Evolutionary conservation across 2,888 invertebrate species (phyloP).

Genomic region (Thecocarcelia acutangulata): DNA sequence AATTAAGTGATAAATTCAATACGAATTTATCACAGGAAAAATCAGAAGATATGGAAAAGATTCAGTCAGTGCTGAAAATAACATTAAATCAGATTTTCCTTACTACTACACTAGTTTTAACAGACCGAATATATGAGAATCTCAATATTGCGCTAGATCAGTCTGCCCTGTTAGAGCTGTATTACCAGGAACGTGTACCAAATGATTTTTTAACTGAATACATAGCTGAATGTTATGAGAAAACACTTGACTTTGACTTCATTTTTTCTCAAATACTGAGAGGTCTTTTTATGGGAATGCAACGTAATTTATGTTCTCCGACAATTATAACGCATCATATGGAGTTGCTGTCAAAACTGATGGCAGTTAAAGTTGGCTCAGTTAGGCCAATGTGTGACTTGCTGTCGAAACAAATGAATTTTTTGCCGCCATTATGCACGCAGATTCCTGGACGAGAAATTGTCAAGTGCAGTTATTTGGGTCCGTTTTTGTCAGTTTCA

Average conservation of each 20-base stretch:
- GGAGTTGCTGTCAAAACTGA: constrained; percentile 89
- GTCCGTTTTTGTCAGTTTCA: constrained; percentile 95
- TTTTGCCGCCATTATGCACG: constrained; percentile 87
- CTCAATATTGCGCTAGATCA: constrained; percentile 76
- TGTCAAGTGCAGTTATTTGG: constrained; percentile 91
- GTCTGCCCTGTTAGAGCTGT: constrained; percentile 84
- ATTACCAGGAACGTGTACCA: constrained; percentile 84
- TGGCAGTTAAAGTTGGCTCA: constrained; percentile 88
- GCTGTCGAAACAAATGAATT: constrained; percentile 86
- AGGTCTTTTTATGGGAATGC: constrained; percentile 80
- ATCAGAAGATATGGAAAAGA: constrained; percentile 54
- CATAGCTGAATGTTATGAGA: constrained; percentile 83
- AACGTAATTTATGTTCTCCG: constrained; percentile 78
- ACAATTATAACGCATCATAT: constrained; percentile 85
- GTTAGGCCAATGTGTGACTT: constrained; percentile 90
- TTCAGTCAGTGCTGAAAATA: constrained; percentile 65
- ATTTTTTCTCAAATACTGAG: constrained; percentile 79
- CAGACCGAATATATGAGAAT: constrained; percentile 78
- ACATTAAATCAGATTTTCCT: constrained; percentile 74
- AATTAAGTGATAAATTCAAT: constrained; percentile 61
- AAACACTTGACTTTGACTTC: constrained; percentile 77
- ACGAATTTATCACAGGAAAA: constrained; percentile 50
- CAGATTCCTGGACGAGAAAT: constrained; percentile 92
- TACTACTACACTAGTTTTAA: constrained; percentile 74
- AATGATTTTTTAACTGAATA: constrained; percentile 85